phyloP scores from a whole-genome alignment of 1,140 invertebrate genomes.

The Globodera ellingtonae region DNA sequence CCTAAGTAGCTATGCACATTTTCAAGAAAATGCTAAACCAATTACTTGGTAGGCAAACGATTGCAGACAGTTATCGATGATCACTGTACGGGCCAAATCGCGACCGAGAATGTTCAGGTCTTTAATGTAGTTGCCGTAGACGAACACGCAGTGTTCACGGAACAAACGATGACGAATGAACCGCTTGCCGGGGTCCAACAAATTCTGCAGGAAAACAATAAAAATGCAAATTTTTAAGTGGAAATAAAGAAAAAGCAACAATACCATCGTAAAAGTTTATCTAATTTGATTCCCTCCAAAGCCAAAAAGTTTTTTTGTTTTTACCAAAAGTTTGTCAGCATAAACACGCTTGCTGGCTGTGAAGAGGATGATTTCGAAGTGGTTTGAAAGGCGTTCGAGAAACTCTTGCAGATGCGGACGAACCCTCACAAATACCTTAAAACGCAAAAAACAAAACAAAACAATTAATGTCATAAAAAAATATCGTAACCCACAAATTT shows the following conservation, averaged over 20 bases:
- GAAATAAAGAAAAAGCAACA: too few species aligned
- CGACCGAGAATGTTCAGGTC: conserved; percentile 88
- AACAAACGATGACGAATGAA: conserved; percentile 82
- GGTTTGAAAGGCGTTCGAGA: conserved; percentile 81
- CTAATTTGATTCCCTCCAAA: too few species aligned
- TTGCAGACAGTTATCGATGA: conserved; percentile 89
- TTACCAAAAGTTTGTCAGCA: conserved; percentile 81
- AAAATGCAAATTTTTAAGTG: too few species aligned
- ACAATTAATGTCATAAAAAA: conserved; percentile 8
- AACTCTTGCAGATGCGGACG: conserved; percentile 88
- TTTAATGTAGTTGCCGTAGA: conserved; percentile 95
- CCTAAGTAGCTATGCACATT: too few species aligned
- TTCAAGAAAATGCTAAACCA: too few species aligned
- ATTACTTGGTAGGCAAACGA: conserved; percentile 80
- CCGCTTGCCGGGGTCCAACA: conserved; percentile 83
- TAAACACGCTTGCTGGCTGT: conserved; percentile 94
- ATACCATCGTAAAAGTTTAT: not conserved
- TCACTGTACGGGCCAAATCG: conserved; percentile 86
- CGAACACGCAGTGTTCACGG: conserved; percentile 89
- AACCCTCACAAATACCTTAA: conserved; percentile 82
- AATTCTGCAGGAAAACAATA: conserved; percentile 69
- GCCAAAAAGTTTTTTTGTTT: conserved; percentile 13
- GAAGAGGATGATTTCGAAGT: conserved; percentile 93
- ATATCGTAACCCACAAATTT: not conserved
- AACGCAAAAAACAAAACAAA: conserved; percentile 21